Evolutionary conservation across 2,113 vertebrate genomes (phyloP).

Genomic region (Ranitomeya imitator): DNA sequence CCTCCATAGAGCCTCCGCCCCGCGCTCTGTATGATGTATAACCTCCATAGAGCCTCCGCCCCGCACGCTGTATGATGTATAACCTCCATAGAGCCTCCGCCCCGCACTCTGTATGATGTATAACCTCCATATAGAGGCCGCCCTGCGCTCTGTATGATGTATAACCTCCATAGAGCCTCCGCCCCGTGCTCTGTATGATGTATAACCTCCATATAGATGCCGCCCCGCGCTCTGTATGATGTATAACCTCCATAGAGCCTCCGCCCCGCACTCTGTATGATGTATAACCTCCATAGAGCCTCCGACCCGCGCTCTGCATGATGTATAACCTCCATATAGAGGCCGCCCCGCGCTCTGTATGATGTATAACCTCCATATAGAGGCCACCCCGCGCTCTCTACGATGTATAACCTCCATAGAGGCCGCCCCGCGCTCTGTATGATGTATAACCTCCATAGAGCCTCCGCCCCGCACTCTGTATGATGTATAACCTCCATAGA

Average conservation of each 20-base stretch:
- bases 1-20: no score
- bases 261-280: not conserved
- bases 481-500: no score
- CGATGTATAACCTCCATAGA: constrained; percentile 35
- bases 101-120: not conserved
- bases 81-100: constrained; percentile 32
- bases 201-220: constrained; percentile 15
- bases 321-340: constrained; percentile 48
- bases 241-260: constrained; percentile 25
- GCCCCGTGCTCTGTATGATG: not conserved
- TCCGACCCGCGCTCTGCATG: not conserved
- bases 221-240: not conserved
- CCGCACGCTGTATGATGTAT: not conserved
- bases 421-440: no score
- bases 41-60: no score
- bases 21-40: no score
- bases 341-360: not conserved
- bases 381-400: not conserved
- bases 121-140: constrained; percentile 23
- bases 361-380: constrained; percentile 38
- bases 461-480: no score
- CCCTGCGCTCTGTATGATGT: not conserved
- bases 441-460: no score
- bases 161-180: constrained; percentile 31
- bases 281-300: constrained; percentile 35